Percentiles rank a stretch among this genome's conserved stretches.
Evolutionary conservation across 2,888 invertebrate species (phyloP).

Genomic region (Formica aserva): DNA sequence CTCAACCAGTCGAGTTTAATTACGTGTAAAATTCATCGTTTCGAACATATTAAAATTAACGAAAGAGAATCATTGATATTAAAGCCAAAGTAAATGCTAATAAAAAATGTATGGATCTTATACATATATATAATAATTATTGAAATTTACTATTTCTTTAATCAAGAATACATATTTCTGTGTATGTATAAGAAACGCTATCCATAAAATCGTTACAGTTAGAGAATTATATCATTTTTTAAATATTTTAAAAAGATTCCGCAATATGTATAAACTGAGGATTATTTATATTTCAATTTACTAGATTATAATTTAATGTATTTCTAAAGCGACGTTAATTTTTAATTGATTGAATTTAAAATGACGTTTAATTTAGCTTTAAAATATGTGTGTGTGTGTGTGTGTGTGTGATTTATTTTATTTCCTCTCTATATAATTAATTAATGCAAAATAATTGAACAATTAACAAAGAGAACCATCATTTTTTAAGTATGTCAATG

Average conservation of each 20-base stretch:
- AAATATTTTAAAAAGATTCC: background rate
- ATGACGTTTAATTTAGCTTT: background rate
- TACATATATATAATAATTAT: background rate
- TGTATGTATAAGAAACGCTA: background rate
- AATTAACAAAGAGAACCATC: background rate
- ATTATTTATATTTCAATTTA: background rate
- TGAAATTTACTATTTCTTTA: background rate
- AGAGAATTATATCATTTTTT: background rate
- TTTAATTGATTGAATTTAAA: background rate
- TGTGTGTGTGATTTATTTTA: background rate
- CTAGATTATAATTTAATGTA: background rate
- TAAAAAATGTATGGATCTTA: background rate
- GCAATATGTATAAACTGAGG: background rate
- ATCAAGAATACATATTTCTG: background rate
- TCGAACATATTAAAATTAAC: background rate
- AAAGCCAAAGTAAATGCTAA: slow-evolving; percentile 7
- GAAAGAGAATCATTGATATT: background rate
- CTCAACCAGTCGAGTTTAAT: slow-evolving; percentile 2
- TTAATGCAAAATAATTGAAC: background rate
- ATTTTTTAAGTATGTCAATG: background rate
- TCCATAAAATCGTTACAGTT: background rate
- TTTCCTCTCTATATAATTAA: background rate
- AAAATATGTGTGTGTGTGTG: background rate
- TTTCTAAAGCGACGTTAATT: background rate
- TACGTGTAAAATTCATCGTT: background rate